Evolutionary conservation across 1,140 invertebrate genomes (phyloP).

Genomic region (Drosophila pseudoobscura): DNA sequence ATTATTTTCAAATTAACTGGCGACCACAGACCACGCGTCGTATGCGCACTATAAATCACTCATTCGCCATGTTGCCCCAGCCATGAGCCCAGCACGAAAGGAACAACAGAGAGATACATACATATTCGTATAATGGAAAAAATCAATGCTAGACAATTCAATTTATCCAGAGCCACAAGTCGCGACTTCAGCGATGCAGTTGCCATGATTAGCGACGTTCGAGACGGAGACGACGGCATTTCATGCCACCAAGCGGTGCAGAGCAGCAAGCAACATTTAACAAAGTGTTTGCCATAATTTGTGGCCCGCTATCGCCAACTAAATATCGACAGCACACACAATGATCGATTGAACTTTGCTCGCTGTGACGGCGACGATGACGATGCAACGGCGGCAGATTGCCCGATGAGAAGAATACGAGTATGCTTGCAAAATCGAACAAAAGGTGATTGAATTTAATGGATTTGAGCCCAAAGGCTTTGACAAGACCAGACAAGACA

Average conservation of each 20-base stretch:
- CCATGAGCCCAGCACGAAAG: constrained; percentile 9
- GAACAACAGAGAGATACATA: constrained; percentile 19
- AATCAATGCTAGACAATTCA: constrained; percentile 71
- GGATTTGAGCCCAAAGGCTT: constrained; percentile 33
- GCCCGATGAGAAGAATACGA: constrained; percentile 34
- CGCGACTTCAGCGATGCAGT: constrained; percentile 69
- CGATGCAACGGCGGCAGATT: constrained; percentile 28
- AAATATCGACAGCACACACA: constrained; percentile 69
- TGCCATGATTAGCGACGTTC: constrained; percentile 51
- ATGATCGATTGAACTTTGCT: constrained; percentile 80
- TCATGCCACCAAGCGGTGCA: constrained; percentile 11
- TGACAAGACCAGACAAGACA: constrained; percentile 13
- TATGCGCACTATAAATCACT: constrained; percentile 79
- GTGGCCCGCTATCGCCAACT: constrained; percentile 69
- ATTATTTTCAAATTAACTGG: constrained; percentile 77
- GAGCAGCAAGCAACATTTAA: constrained; percentile 65
- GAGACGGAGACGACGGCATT: constrained; percentile 19
- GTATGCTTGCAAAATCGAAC: constrained; percentile 35
- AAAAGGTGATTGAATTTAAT: constrained; percentile 76
- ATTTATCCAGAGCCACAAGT: constrained; percentile 64
- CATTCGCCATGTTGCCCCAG: constrained; percentile 67
- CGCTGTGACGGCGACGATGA: constrained; percentile 18
- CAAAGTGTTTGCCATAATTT: constrained; percentile 80
- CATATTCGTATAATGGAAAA: constrained; percentile 36
- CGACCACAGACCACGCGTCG: constrained; percentile 70